Conservation (phyloP, 2,797 vertebrate genomes). For the Poliocrania exsul region DNA sequence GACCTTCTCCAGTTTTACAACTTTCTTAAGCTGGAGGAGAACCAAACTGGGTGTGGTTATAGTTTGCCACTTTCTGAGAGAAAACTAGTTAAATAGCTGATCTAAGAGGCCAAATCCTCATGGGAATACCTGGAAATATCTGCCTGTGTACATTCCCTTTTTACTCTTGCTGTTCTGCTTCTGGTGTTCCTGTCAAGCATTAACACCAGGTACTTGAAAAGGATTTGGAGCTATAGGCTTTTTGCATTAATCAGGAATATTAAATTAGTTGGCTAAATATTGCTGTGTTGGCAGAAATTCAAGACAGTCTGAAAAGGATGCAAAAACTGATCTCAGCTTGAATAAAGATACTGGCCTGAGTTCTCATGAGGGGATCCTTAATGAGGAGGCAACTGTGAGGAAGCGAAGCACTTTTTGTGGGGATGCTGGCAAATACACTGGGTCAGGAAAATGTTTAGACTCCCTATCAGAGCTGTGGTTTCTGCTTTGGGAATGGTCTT, state of each 20-base stretch:
- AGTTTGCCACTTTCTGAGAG: not conserved
- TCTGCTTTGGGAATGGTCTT: not conserved
- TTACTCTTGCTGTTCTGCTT: not conserved
- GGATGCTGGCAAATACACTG: not conserved
- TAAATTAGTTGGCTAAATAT: slow-evolving; percentile 59
- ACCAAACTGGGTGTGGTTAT: not conserved
- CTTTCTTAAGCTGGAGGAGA: not conserved
- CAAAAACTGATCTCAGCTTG: not conserved
- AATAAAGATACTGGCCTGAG: not conserved
- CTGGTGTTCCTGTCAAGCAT: slow-evolving; percentile 44
- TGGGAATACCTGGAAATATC: not conserved
- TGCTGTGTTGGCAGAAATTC: slow-evolving; percentile 34
- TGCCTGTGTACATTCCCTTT: not conserved
- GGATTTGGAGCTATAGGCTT: slow-evolving; percentile 33
- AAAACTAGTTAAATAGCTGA: not conserved
- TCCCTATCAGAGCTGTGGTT: not conserved
- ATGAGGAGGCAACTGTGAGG: not conserved
- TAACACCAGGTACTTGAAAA: slow-evolving; percentile 24
- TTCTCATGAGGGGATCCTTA: not conserved
- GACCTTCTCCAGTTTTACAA: not conserved
- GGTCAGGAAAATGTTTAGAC: not conserved
- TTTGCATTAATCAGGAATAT: slow-evolving; percentile 45
- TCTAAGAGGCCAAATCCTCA: not conserved
- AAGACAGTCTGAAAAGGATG: not conserved
- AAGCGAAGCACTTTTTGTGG: not conserved